These are phyloP conservation scores for Peromyscus leucopus DNA, from an alignment of 2,113 vertebrate genomes.

Conservation along the genomic window DNA sequence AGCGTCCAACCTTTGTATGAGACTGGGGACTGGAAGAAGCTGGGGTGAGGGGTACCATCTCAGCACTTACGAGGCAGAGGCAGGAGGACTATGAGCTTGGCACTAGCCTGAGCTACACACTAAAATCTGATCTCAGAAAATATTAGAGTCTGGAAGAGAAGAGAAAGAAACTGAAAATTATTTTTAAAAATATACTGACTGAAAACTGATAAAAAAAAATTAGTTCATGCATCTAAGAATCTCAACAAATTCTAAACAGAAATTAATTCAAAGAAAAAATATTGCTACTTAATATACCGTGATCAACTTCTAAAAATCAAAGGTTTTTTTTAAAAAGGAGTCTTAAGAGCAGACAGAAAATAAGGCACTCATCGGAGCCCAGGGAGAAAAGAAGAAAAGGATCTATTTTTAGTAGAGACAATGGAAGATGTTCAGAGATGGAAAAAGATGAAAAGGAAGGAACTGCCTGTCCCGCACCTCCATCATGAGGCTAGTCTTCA, in stretches of 20 bases:
- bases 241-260: background rate
- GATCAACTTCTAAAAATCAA: slow-evolving; percentile 16
- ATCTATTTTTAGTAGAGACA: background rate
- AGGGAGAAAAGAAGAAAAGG: background rate
- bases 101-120: background rate
- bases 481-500: background rate
- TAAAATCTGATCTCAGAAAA: background rate
- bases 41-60: background rate
- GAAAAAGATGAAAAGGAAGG: background rate
- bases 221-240: background rate
- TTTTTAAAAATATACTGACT: background rate
- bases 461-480: background rate
- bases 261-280: background rate
- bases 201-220: background rate
- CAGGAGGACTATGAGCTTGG: background rate
- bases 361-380: background rate
- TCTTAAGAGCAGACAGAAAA: background rate
- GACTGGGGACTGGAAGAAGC: background rate
- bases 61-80: background rate
- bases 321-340: background rate
- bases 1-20: background rate
- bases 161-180: background rate
- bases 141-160: background rate
- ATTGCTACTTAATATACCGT: background rate
- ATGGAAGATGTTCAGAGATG: background rate